phyloP scores from a whole-genome alignment of 2,888 invertebrate species.

The Sabatieria punctata region DNA sequence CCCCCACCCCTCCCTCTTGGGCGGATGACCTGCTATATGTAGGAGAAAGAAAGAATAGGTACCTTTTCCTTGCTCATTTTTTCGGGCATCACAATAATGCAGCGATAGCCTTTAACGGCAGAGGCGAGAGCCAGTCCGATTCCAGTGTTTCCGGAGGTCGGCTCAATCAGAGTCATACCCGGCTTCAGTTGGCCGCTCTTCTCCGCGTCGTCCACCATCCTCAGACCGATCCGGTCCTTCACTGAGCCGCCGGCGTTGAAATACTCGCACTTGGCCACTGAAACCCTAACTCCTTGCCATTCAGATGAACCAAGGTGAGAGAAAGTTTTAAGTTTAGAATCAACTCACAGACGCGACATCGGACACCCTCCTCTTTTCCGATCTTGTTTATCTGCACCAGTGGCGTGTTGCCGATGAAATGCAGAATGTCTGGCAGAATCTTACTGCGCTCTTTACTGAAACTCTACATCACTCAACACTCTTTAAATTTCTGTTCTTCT shows the following conservation, averaged over 20 bases:
- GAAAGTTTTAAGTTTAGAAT: too few species aligned
- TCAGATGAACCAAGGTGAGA: too few species aligned
- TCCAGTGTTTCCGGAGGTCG: slow-evolving; percentile 53
- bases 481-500: too few species aligned
- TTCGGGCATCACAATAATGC: too few species aligned
- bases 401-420: slow-evolving; percentile 34
- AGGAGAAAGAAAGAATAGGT: too few species aligned
- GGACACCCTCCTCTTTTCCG: slow-evolving; percentile 24
- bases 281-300: too few species aligned
- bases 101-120: slow-evolving; percentile 75
- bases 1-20: too few species aligned
- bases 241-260: slow-evolving; percentile 93
- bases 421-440: slow-evolving; percentile 6
- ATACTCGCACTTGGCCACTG: slow-evolving; percentile 93
- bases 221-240: slow-evolving; percentile 79
- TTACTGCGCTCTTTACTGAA: too few species aligned
- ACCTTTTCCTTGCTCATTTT: too few species aligned
- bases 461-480: too few species aligned
- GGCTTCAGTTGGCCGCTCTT: slow-evolving; percentile 60
- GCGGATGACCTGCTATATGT: too few species aligned
- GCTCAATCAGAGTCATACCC: slow-evolving; percentile 73
- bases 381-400: slow-evolving; percentile 33
- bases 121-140: slow-evolving; percentile 83
- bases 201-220: slow-evolving; percentile 87
- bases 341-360: slow-evolving; percentile 35